Evolutionary conservation across 2,888 invertebrate species (phyloP).

Genomic region (Lypha dubia): DNA sequence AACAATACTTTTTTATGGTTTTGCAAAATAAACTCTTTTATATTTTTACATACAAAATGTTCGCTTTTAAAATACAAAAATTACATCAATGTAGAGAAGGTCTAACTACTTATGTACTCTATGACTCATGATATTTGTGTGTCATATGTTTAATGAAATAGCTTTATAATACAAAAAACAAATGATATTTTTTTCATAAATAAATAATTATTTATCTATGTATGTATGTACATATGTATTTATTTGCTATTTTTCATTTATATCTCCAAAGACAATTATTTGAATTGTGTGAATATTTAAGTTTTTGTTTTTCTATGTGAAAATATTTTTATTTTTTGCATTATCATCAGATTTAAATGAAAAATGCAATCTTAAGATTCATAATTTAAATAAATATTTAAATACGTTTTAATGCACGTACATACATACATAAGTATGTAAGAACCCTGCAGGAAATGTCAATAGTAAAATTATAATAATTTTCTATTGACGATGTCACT

Average conservation of each 20-base stretch:
- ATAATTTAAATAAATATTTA: constrained; percentile 45
- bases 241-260: constrained; percentile 6
- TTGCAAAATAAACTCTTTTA: neutral
- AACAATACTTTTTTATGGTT: neutral
- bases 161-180: neutral
- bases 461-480: too few species aligned
- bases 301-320: neutral
- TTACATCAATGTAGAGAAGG: neutral
- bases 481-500: too few species aligned
- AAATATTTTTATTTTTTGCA: neutral
- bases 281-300: constrained; percentile 29
- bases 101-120: neutral
- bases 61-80: too few species aligned
- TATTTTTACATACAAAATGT: neutral
- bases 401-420: constrained; percentile 18
- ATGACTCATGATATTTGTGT: neutral
- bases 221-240: too few species aligned
- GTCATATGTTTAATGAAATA: neutral
- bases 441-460: too few species aligned
- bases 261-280: constrained; percentile 13
- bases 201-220: neutral
- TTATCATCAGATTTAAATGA: constrained; percentile 4
- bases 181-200: neutral
- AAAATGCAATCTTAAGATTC: constrained; percentile 41
- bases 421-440: too few species aligned